Evolutionary conservation across 2,797 vertebrate genomes (phyloP).

Genomic region (Tapirus indicus): DNA sequence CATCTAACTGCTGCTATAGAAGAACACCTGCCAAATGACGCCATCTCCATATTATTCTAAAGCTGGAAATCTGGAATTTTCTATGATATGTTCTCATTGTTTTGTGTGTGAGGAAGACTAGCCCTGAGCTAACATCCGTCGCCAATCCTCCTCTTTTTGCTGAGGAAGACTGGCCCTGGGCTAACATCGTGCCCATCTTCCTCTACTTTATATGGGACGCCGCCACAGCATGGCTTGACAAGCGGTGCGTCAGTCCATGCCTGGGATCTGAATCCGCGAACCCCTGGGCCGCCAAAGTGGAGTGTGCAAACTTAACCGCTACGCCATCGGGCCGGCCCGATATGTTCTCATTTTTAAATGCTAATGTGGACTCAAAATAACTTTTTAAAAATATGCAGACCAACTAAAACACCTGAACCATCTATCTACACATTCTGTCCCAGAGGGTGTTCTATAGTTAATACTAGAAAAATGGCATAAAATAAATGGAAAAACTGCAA

Average conservation of each 20-base stretch:
- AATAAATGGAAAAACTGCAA: background rate
- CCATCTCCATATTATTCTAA: background rate
- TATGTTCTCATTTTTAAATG: conserved; percentile 29
- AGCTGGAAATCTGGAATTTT: conserved; percentile 5
- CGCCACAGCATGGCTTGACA: no score
- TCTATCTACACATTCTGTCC: background rate
- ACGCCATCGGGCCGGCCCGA: no score
- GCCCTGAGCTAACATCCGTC: no score
- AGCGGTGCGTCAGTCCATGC: no score
- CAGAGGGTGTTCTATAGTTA: background rate
- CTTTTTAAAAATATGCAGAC: background rate
- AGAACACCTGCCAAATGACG: background rate
- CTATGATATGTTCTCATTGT: background rate
- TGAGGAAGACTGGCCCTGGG: no score
- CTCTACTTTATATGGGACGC: no score
- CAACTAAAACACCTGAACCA: conserved; percentile 19
- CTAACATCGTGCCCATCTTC: no score
- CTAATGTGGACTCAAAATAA: background rate
- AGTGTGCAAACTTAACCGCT: no score
- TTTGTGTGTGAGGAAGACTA: no score
- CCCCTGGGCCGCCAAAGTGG: no score
- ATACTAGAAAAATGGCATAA: background rate
- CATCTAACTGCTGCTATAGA: background rate
- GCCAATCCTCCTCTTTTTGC: no score
- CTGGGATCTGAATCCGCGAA: no score